phyloP scores from a whole-genome alignment of 2,797 vertebrate genomes.

The Alectoris magna region DNA sequence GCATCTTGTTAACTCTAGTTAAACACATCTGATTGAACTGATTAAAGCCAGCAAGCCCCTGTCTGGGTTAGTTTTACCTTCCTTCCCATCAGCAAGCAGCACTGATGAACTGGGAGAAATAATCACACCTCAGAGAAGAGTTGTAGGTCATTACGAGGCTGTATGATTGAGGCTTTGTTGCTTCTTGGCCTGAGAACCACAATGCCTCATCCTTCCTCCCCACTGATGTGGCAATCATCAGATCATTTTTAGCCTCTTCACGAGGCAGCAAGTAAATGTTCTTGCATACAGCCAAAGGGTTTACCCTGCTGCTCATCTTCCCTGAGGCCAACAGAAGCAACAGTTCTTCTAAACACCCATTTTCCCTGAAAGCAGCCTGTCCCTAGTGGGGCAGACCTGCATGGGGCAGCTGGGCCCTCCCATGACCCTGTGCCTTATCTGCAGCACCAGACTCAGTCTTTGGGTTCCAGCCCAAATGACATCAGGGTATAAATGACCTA shows the following conservation, averaged over 20 bases:
- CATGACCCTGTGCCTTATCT: neutral
- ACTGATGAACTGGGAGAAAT: neutral
- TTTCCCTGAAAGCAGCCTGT: neutral
- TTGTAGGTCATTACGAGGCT: neutral
- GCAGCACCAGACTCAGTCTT: neutral
- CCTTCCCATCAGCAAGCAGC: neutral
- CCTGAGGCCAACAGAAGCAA: neutral
- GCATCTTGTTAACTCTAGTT: neutral
- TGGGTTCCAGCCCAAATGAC: neutral
- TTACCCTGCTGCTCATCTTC: neutral
- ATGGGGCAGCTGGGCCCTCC: neutral
- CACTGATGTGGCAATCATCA: neutral
- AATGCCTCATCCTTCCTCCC: neutral
- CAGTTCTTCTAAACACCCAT: neutral
- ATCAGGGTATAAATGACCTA: accelerated
- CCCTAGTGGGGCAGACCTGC: neutral
- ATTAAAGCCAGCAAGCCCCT: neutral
- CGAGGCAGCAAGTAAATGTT: neutral
- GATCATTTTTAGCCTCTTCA: neutral
- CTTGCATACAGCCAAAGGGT: neutral
- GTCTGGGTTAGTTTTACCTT: neutral
- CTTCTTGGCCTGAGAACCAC: neutral
- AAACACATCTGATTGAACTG: neutral
- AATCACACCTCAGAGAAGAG: neutral
- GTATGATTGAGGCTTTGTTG: neutral